A percentile compares a stretch with the other conserved stretches of the same genome.
These are phyloP conservation scores for Norana najaformis DNA, from an alignment of 2,888 invertebrate species.

Conservation along the genomic window DNA sequence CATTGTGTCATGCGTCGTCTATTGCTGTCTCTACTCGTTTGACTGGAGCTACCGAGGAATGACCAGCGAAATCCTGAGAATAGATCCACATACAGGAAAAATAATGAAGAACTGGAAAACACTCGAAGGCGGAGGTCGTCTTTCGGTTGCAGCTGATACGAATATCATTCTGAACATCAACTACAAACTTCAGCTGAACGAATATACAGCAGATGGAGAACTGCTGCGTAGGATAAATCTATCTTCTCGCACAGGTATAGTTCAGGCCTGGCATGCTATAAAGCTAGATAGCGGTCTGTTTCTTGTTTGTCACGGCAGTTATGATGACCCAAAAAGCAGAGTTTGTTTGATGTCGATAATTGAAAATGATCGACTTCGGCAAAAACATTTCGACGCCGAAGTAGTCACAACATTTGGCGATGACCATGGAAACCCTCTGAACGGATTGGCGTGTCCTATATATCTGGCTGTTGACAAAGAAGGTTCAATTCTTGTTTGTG, in stretches of 20 bases:
- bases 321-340: background rate
- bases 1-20: background rate
- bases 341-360: background rate
- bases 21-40: background rate
- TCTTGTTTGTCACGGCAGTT: background rate
- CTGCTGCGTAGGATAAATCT: background rate
- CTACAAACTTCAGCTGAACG: background rate
- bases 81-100: background rate
- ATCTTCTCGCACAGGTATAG: background rate
- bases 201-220: constrained; percentile 6
- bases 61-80: background rate
- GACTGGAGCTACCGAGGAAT: background rate
- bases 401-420: background rate
- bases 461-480: background rate
- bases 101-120: background rate
- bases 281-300: background rate
- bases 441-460: background rate
- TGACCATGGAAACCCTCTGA: background rate
- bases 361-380: background rate
- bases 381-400: background rate
- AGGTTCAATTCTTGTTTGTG: background rate
- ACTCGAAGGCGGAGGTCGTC: background rate
- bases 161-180: constrained; percentile 13
- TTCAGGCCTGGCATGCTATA: background rate
- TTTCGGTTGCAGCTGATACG: background rate